Evolutionary conservation across 2,797 vertebrate species (phyloP), one percentile per base, ranked within the genome.

Genomic region (Morus bassanus): DNA sequence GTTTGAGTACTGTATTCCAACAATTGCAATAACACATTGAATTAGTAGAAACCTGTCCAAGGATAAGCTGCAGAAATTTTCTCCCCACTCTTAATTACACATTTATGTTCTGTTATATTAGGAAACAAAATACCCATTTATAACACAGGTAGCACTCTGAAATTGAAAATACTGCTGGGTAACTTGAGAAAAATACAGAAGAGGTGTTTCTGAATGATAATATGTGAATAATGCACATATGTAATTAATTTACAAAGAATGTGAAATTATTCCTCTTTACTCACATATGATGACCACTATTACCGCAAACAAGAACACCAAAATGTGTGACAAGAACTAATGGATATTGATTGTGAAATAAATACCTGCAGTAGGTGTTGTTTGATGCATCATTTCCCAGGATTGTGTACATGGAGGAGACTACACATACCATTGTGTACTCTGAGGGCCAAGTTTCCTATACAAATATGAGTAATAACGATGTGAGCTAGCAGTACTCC

Each of bases 81-180:
- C 33, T 83, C 25, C n/a, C 16, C 7, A 39, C 22, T 94, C 19
- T 43, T 89, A 89, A 88, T 80, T 75, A 41, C 27, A 51, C 1
- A 1, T 61, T 57, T 95, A 30, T 61, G 12, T 60, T 85, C 41
- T 85, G 18, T 76, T 91, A 59, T 16, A 57, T 41, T 33, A 63
- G 39, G 27, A 92, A 96, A 82, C 22, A 87, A 70, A 92, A 77
- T 64, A 76, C 27, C 17, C 11, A 54, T 76, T 92, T 93, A 67
- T 65, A 86, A 82, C 9, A 54, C 21, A 67, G 30, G 16, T 53
- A 85, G 23, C 0, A 1, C 31, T 91, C 64, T 57, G 28, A 60
- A 79, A 54, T 28, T 31, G 30, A 54, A 63, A 95, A 89, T 28
- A 63, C 12, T 72, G 8, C 73, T 74, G 45, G n/a, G 35, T 24